phyloP scores from a whole-genome alignment of 2,113 vertebrate species.

The Grammomys surdaster region DNA sequence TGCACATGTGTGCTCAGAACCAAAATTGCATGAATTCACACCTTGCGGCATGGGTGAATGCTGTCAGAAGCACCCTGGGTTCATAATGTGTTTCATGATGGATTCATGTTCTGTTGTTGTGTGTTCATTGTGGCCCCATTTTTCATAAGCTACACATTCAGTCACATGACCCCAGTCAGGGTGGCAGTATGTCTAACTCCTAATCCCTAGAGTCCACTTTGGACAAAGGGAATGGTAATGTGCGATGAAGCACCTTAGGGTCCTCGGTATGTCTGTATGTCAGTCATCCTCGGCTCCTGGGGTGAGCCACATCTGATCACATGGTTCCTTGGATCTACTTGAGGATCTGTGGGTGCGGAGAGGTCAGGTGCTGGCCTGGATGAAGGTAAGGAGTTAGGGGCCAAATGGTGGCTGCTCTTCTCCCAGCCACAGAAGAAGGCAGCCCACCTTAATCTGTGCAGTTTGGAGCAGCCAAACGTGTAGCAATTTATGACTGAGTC shows the following conservation, averaged over 20 bases:
- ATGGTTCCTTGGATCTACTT: background rate
- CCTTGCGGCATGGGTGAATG: no score
- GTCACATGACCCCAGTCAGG: background rate
- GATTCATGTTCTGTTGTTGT: background rate
- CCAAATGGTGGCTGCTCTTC: rapidly evolving
- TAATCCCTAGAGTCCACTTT: no score
- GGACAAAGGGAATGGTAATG: background rate
- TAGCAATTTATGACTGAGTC: background rate
- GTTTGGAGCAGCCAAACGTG: background rate
- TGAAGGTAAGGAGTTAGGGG: no score
- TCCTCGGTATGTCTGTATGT: background rate
- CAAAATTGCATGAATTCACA: background rate
- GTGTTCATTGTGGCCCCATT: background rate
- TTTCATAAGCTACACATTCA: background rate
- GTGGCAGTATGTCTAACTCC: background rate
- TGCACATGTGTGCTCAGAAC: background rate
- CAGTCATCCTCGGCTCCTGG: background rate
- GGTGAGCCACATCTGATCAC: background rate
- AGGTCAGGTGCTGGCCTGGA: background rate
- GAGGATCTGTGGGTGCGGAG: no score
- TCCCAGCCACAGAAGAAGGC: background rate
- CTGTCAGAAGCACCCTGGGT: background rate
- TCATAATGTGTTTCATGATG: background rate
- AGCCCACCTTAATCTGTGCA: background rate
- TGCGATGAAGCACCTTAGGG: no score